These are phyloP conservation scores for Ptilorrhoa leucosticta DNA, from an alignment of 2,113 vertebrate genomes.

Conservation along the genomic window DNA sequence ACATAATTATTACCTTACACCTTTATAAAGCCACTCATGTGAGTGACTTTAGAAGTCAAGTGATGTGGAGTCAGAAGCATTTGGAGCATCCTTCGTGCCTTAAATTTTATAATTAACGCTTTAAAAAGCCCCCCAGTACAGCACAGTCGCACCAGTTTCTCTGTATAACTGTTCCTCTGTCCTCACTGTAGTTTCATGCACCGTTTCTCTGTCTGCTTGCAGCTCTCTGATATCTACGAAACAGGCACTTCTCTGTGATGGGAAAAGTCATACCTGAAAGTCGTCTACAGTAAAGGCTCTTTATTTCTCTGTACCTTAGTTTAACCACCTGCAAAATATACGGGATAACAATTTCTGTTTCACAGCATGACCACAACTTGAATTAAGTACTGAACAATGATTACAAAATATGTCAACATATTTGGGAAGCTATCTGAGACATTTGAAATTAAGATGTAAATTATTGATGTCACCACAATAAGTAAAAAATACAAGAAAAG, in stretches of 20 bases:
- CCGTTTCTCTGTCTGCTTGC: neutral
- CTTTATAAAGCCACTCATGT: neutral
- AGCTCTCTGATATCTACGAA: neutral
- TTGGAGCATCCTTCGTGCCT: neutral
- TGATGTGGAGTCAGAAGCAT: neutral
- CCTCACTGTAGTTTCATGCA: neutral
- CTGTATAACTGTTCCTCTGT: neutral
- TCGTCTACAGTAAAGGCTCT: neutral
- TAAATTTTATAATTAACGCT: neutral
- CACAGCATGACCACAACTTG: neutral
- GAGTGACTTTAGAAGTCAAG: neutral
- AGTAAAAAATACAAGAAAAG: neutral
- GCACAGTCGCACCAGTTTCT: neutral
- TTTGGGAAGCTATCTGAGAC: neutral
- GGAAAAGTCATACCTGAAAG: neutral
- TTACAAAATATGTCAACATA: neutral
- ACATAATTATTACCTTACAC: neutral
- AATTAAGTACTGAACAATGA: neutral
- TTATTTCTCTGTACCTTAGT: neutral
- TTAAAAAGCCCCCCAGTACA: neutral
- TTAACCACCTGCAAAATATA: neutral
- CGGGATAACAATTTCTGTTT: neutral
- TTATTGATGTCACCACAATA: neutral
- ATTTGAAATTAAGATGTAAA: neutral
- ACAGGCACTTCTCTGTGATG: neutral